Evolutionary conservation across 2,113 vertebrate species (phyloP).

Genomic region (Pachypanchax playfairii): DNA sequence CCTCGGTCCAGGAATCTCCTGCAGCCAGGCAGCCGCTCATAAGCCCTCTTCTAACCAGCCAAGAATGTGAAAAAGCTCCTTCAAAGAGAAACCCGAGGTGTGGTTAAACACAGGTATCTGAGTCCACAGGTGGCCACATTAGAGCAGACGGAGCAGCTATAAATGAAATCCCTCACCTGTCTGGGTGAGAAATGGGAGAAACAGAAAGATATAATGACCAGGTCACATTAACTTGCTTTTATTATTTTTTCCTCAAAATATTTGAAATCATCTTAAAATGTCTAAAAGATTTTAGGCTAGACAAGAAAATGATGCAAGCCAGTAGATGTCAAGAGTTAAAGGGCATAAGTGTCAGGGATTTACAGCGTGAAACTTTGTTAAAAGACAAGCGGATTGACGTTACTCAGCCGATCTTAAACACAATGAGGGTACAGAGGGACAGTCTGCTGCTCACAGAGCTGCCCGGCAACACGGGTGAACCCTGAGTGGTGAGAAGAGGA

Average conservation of each 20-base stretch:
- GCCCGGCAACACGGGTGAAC: conserved; percentile 54
- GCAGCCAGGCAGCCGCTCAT: conserved; percentile 59
- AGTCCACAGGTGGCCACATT: conserved; percentile 71
- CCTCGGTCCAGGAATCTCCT: conserved; percentile 70
- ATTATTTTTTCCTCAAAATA: too few relatives aligned
- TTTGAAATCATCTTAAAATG: too few relatives aligned
- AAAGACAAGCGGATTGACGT: conserved; percentile 65
- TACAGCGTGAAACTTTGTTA: conserved; percentile 54
- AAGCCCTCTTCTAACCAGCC: conserved; percentile 65
- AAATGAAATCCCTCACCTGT: conserved; percentile 68
- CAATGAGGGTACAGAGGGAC: conserved; percentile 38
- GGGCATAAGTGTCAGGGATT: conserved; percentile 49
- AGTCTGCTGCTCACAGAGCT: conserved; percentile 31
- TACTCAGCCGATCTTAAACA: conserved; percentile 26
- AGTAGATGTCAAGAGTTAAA: conserved; percentile 42
- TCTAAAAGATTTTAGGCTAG: too few relatives aligned
- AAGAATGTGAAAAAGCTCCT: conserved; percentile 75
- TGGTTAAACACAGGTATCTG: conserved; percentile 66
- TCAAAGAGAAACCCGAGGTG: conserved; percentile 67
- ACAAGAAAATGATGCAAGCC: too few relatives aligned
- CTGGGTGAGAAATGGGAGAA: conserved; percentile 20
- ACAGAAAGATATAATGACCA: conserved; percentile 21
- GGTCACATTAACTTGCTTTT: conserved; percentile 27
- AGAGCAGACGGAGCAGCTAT: conserved; percentile 42
- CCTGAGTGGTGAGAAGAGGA: conserved; percentile 67